Percentiles rank a stretch among this genome's conserved stretches.
Conservation (phyloP, 2,888 invertebrate species). For the Plutella xylostella region DNA sequence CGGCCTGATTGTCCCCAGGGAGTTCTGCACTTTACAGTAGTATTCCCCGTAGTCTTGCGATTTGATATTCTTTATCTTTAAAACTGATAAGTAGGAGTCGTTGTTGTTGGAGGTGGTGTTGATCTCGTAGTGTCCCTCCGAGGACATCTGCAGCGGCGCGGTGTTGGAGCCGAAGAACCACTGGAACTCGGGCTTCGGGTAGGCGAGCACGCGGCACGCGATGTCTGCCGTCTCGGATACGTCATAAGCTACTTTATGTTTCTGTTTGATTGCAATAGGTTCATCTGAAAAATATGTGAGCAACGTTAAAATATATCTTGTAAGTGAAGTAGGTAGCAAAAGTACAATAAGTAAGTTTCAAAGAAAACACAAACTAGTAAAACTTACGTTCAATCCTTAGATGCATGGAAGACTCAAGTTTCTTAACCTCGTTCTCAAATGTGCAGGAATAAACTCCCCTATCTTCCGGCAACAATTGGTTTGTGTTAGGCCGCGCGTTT, state of each 20-base stretch:
- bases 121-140: constrained; percentile 88
- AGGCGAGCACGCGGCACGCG: constrained; percentile 89
- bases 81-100: constrained; percentile 85
- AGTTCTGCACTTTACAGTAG: constrained; percentile 88
- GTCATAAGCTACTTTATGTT: constrained; percentile 91
- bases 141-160: constrained; percentile 80
- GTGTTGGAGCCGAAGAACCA: constrained; percentile 87
- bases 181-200: constrained; percentile 92
- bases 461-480: constrained; percentile 85
- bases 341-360: no score
- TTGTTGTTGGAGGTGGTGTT: constrained; percentile 84
- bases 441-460: constrained; percentile 89
- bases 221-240: constrained; percentile 87
- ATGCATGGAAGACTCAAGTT: constrained; percentile 90
- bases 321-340: background rate
- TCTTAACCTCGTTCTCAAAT: constrained; percentile 91
- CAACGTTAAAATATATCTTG: background rate
- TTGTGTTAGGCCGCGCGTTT: constrained; percentile 79
- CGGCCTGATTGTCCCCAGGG: constrained; percentile 80
- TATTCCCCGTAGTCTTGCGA: constrained; percentile 93
- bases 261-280: constrained; percentile 87
- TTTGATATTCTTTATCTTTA: constrained; percentile 79
- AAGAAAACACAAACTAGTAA: background rate
- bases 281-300: constrained; percentile 70
- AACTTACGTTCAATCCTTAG: constrained; percentile 89